Conservation (phyloP, 2,113 vertebrate species). For the Gasterosteus aculeatus region DNA sequence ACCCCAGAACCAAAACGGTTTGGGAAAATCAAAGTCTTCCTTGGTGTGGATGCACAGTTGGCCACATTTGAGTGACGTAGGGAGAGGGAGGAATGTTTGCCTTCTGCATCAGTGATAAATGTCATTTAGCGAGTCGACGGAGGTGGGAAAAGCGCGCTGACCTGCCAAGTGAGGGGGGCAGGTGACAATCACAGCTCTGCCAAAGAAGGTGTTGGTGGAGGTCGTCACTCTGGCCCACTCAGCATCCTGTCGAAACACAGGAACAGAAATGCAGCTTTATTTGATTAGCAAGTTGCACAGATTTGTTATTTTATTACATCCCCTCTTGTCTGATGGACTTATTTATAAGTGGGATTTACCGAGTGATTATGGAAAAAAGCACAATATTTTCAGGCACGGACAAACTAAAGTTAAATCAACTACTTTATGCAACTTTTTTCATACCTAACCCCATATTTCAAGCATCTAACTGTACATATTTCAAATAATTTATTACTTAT, state of each 20-base stretch:
- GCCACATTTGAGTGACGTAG: conserved; percentile 49
- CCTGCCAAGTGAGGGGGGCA: conserved; percentile 82
- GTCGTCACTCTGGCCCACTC: conserved; percentile 75
- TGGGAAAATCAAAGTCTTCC: conserved; percentile 33
- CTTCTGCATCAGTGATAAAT: conserved; percentile 60
- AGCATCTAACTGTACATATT: neutral
- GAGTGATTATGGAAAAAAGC: neutral
- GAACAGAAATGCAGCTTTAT: conserved; percentile 38
- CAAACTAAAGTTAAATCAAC: neutral
- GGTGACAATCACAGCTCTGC: conserved; percentile 78
- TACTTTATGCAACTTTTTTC: neutral
- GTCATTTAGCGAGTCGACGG: conserved; percentile 51
- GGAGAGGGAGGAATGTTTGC: conserved; percentile 40
- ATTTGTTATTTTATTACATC: neutral
- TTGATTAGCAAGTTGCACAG: conserved; percentile 4
- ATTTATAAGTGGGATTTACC: neutral
- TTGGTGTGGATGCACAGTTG: conserved; percentile 44
- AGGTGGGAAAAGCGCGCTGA: conserved; percentile 67
- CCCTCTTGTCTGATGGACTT: neutral
- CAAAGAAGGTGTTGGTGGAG: conserved; percentile 55
- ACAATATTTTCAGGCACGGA: neutral
- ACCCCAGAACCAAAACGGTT: conserved; percentile 29
- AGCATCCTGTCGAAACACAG: conserved; percentile 61
- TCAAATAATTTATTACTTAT: neutral
- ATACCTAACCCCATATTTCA: neutral